Conservation (phyloP, 2,113 vertebrate genomes). For the Uria aalge region DNA sequence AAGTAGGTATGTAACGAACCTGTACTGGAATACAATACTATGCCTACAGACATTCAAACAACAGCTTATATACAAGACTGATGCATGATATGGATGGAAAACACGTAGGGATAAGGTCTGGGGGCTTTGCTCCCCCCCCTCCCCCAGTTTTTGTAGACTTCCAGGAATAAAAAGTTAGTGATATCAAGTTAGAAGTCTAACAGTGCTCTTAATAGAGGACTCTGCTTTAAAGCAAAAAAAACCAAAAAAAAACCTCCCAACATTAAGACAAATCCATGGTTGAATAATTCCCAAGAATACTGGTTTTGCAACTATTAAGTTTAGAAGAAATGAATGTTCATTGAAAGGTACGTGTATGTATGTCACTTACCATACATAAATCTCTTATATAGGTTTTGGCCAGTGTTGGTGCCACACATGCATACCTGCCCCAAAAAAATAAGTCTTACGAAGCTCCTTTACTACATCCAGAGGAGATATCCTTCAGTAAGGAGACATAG, state of each 20-base stretch:
- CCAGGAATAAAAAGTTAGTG: not conserved
- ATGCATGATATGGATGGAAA: not conserved
- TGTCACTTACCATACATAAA: not conserved
- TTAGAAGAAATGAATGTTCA: not conserved
- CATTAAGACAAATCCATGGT: not conserved
- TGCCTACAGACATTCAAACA: not conserved
- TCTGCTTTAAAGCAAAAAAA: no score
- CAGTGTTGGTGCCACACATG: not conserved
- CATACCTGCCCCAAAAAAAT: not conserved
- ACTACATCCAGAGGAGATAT: not conserved
- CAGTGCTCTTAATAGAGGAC: not conserved
- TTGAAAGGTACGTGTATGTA: not conserved
- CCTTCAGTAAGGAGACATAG: not conserved
- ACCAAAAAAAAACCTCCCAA: no score
- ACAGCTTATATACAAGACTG: not conserved
- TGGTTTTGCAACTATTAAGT: not conserved
- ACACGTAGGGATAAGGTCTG: not conserved
- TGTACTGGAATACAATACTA: not conserved
- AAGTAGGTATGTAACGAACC: not conserved
- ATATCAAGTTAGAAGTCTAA: not conserved
- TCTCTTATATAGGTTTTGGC: not conserved
- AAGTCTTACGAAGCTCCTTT: not conserved
- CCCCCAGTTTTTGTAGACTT: not conserved
- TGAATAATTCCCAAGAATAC: not conserved
- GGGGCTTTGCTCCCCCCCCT: not conserved